Conservation (phyloP, 1,140 invertebrate species). For the Cydia fagiglandana region DNA sequence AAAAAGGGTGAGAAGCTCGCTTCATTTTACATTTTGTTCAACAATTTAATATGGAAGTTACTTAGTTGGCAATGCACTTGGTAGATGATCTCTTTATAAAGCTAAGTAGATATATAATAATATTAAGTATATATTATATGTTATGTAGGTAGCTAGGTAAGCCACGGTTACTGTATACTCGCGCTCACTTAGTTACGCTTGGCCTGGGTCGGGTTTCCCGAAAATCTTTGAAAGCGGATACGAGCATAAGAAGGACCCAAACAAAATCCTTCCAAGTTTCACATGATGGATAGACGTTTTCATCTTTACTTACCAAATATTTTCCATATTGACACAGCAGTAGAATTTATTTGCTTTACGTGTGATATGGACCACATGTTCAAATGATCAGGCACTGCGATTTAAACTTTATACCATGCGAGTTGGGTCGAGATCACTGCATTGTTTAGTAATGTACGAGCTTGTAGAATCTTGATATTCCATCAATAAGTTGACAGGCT, state of each 20-base stretch:
- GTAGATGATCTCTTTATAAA: too few species aligned
- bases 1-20: too few species aligned
- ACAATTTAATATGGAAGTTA: too few species aligned
- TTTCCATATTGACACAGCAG: slow-evolving; percentile 3
- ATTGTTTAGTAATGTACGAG: not conserved
- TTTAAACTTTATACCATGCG: slow-evolving; percentile 3
- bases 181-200: not conserved
- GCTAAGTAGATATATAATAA: too few species aligned
- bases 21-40: too few species aligned
- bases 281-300: slow-evolving; percentile 3
- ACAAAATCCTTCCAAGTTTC: not conserved
- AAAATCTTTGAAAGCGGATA: not conserved
- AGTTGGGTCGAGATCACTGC: not conserved
- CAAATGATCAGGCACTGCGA: not conserved
- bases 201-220: not conserved
- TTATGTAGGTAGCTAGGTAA: too few species aligned
- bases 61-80: too few species aligned
- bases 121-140: too few species aligned
- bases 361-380: slow-evolving; percentile 4
- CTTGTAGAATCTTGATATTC: slow-evolving; percentile 12
- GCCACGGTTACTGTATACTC: not conserved
- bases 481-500: slow-evolving; percentile 26
- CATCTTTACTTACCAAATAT: slow-evolving; percentile 12
- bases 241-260: not conserved
- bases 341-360: not conserved